These are phyloP conservation scores for Pluvianellus socialis DNA, from an alignment of 2,113 vertebrate genomes.

Conservation along the genomic window DNA sequence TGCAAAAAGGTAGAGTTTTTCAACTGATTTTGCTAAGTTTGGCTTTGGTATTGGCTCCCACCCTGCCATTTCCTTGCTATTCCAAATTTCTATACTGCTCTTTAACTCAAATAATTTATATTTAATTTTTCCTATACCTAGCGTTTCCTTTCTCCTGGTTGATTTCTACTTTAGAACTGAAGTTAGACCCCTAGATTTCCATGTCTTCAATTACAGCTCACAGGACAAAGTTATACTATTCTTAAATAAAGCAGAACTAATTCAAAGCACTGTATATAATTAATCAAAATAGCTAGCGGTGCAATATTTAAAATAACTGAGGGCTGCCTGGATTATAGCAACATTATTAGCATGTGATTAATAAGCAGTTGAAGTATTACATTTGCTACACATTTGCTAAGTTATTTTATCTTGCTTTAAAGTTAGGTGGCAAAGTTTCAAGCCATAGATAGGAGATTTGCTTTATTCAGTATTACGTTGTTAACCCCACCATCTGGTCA, in stretches of 20 bases:
- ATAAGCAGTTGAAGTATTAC: constrained; percentile 61
- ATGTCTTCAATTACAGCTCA: constrained; percentile 33
- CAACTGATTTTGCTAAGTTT: not conserved
- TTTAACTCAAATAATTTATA: not conserved
- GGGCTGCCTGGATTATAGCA: constrained; percentile 26
- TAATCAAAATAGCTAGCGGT: constrained; percentile 49
- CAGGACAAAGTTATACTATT: constrained; percentile 22
- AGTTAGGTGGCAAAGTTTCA: constrained; percentile 59
- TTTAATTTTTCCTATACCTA: not conserved
- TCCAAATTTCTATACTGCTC: not conserved
- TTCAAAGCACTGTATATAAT: constrained; percentile 26
- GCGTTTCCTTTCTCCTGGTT: not conserved
- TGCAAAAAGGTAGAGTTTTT: not conserved
- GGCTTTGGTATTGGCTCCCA: not conserved
- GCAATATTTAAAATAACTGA: constrained; percentile 44
- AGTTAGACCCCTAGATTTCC: not conserved
- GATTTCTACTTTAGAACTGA: not conserved
- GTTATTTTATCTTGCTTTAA: constrained; percentile 60
- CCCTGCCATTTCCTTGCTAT: not conserved
- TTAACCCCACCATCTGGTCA: constrained; percentile 73
- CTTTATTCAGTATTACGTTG: constrained; percentile 60
- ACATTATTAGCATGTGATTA: constrained; percentile 65
- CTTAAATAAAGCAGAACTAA: constrained; percentile 54
- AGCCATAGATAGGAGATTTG: constrained; percentile 65
- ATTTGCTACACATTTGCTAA: constrained; percentile 42